phyloP scores from a whole-genome alignment of 2,797 vertebrate genomes.

The Coregonus sp. region DNA sequence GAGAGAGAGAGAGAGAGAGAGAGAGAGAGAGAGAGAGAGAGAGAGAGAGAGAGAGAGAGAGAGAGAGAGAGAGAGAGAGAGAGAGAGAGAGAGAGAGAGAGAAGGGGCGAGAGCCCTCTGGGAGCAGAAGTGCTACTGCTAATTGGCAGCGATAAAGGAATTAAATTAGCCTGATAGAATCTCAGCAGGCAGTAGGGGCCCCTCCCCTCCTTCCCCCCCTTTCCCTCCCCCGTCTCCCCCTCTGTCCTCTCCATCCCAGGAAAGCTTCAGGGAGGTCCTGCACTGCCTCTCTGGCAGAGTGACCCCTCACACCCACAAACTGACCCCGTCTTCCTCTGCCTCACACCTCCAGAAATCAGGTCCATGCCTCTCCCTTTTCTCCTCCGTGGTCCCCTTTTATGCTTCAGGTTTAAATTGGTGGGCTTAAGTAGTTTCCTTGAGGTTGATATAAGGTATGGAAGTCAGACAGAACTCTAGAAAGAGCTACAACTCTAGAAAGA shows the following conservation, averaged over 20 bases:
- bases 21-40: background rate
- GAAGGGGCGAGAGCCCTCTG: conserved; percentile 40
- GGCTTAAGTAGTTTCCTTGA: background rate
- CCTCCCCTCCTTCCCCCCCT: conserved; percentile 21
- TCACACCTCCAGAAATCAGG: background rate
- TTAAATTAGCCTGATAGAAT: conserved; percentile 73
- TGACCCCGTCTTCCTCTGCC: background rate
- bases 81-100: background rate
- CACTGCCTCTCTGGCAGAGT: conserved; percentile 16
- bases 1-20: background rate
- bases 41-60: conserved; percentile 31
- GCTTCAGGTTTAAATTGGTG: background rate
- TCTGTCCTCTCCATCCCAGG: conserved; percentile 28
- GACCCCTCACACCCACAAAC: conserved; percentile 18
- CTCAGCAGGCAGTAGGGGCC: conserved; percentile 42
- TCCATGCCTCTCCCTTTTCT: background rate
- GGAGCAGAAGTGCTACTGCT: conserved; percentile 60
- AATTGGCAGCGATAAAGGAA: conserved; percentile 73
- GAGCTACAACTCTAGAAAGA: no score
- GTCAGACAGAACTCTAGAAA: no score
- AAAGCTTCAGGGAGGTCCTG: conserved; percentile 36
- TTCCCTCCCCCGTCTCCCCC: conserved; percentile 21
- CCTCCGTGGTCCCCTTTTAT: background rate
- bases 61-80: conserved; percentile 3
- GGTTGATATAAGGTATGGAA: background rate